phyloP scores from a whole-genome alignment of 2,797 vertebrate genomes.

The Cirrhinus mrigala region DNA sequence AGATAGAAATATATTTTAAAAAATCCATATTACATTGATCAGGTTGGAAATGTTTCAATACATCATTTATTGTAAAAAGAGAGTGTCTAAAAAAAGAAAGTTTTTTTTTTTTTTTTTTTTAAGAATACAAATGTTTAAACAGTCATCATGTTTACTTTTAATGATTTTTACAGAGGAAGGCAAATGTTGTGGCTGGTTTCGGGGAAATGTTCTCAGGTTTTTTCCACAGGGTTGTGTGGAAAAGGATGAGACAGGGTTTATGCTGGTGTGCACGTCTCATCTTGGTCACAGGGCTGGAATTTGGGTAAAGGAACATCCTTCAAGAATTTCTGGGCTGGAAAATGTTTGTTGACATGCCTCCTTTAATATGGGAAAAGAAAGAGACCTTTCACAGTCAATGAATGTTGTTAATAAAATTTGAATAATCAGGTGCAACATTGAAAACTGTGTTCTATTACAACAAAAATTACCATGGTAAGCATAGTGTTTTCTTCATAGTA shows the following conservation, averaged over 20 bases:
- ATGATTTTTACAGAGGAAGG: neutral
- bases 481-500: neutral
- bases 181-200: neutral
- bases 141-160: neutral
- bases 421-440: neutral
- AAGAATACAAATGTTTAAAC: neutral
- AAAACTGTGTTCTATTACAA: neutral
- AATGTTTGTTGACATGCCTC: conserved; percentile 10
- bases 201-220: conserved; percentile 7
- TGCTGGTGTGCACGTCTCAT: conserved; percentile 19
- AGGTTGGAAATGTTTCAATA: neutral
- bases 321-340: conserved; percentile 20
- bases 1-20: no score
- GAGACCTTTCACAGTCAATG: neutral
- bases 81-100: neutral
- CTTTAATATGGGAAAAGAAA: conserved; percentile 1
- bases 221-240: conserved; percentile 37
- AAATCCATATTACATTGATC: neutral
- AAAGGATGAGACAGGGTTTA: conserved; percentile 15
- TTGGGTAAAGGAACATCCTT: neutral
- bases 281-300: neutral
- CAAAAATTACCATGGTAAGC: neutral
- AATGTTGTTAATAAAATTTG: neutral
- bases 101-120: neutral
- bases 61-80: neutral